Evolutionary conservation across 1,140 invertebrate species (phyloP), one percentile per base, ranked within the genome.

Genomic region (Octopus bimaculoides): DNA sequence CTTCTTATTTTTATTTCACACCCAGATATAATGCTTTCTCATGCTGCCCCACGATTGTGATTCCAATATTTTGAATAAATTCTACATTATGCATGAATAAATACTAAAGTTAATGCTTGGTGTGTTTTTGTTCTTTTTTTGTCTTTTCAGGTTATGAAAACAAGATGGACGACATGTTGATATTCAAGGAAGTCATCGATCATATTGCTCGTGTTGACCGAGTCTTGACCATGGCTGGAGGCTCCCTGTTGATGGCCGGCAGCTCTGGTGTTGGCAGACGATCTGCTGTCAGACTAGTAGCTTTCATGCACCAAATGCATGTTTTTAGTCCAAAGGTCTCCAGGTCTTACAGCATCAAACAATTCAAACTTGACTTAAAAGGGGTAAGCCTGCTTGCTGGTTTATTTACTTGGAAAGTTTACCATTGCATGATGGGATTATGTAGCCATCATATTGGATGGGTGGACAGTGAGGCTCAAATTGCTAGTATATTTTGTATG

Each of bases 231-330:
- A 88, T 90, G 53, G 91, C 92, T 14, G 91, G 92, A 69, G 93
- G 94, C 2, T 94, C 94, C 54, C 84, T 96, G 53, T 88, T 98
- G 10, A 86, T 97, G 76, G 90, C 93, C 26, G 96, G 95, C 9
- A 91, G 93, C 83, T 92, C 93, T 71, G 96, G 96, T 7, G 92
- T 94, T 75, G 95, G 96, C 10, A 91, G 96, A 69, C 92, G 94
- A 82, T 93, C 95, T 20, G 93, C 95, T 2, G 91, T 94, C 5
- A 93, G 92, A 84, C 91, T 97, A 10, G 92, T 95, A 6, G 93
- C 95, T 10, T 91, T 93, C 75, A 90, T 96, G 85, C 93, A 95
- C 77, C 92, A 93, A 74, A 93, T 94, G 77, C 92, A 92, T 79
- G 86, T 97, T 8, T 89, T 95, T 82, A 90, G 91, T 8, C 92